Conservation (phyloP, 2,888 invertebrate genomes). For the Linyphia triangularis region DNA sequence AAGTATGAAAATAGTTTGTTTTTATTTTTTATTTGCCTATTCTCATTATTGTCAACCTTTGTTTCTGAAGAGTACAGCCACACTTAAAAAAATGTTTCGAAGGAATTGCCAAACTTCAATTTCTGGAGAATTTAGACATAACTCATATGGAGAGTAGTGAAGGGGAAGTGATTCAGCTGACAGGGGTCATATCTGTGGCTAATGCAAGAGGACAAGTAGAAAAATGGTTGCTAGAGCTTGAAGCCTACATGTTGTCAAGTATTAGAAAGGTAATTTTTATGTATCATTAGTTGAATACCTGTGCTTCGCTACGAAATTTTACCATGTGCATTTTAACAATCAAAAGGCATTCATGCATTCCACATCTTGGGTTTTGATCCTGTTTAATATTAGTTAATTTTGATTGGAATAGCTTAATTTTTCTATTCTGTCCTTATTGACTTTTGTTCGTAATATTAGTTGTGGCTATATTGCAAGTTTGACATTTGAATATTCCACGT, state of each 20-base stretch:
- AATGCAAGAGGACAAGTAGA: slow-evolving; percentile 95
- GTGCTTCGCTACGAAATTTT: too few species aligned
- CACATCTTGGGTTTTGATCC: too few species aligned
- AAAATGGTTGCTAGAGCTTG: slow-evolving; percentile 95
- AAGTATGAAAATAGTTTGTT: too few species aligned
- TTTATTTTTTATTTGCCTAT: too few species aligned
- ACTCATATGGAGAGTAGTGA: slow-evolving; percentile 81
- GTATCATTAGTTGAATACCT: background rate
- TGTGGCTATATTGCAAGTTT: too few species aligned
- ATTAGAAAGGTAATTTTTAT: slow-evolving; percentile 83
- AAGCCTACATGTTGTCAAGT: slow-evolving; percentile 92
- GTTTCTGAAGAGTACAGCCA: slow-evolving; percentile 81
- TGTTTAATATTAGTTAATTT: too few species aligned
- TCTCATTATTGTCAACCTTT: too few species aligned
- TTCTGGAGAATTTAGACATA: slow-evolving; percentile 81
- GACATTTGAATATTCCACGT: too few species aligned
- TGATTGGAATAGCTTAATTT: too few species aligned
- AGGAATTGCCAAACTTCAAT: slow-evolving; percentile 80
- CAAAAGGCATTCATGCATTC: background rate
- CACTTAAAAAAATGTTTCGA: slow-evolving; percentile 81
- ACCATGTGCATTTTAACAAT: too few species aligned
- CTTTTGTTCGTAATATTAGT: too few species aligned
- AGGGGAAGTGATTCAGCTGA: slow-evolving; percentile 80
- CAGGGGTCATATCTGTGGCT: slow-evolving; percentile 80
- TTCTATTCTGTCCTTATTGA: too few species aligned